Evolutionary conservation across 2,113 vertebrate genomes (phyloP), one percentile per base, ranked within the genome.

Genomic region (Eclectus roratus): DNA sequence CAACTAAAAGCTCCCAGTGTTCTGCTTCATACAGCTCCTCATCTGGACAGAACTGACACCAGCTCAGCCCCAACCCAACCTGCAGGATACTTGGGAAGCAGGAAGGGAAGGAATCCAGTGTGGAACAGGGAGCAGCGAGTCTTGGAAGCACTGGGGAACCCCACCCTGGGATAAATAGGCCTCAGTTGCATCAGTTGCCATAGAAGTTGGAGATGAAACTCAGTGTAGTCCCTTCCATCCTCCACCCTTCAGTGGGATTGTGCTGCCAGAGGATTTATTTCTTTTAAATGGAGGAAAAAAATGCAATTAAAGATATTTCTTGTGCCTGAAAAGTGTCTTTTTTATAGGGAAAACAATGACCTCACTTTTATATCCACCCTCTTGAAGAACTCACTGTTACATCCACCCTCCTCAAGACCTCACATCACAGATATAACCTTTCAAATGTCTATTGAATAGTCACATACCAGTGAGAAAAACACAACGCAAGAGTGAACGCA

Each of bases 391-490:
- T 77, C 53, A 50, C 41, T 20, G 20, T 4, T 18, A 29, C 1
- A 46, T 5, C 61, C 85, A 50, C 47, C 70, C 70, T 90, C 27
- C 12, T 4, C 24, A 16, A 44, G 21, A 4, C 1, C 28, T 89
- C 46, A 5, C 17, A 31, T 11, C 43, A 6, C 0, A 17, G n/a
- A n/a, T 4, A 56, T 4, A 4, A 28, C 6, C 50, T n/a, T 68
- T 80, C 6, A 6, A 5, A 52, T 0, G 11, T 3, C 25, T 33
- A 28, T 6, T 6, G 21, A 46, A 33, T 3, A 13, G 41, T 24
- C 29, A 11, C 15, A 28, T 4, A 13, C 1, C 63, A 53, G 3
- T 35, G 3, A 19, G 5, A 23, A 5, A 7, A 31, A 5, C 3
- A 13, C 13, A 43, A 9, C 9, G 21, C 39, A 13, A 37, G 76